Percentiles rank a stretch among this genome's conserved stretches.
These are phyloP conservation scores for Bovichtus variegatus DNA, from an alignment of 2,797 vertebrate genomes.

Conservation along the genomic window DNA sequence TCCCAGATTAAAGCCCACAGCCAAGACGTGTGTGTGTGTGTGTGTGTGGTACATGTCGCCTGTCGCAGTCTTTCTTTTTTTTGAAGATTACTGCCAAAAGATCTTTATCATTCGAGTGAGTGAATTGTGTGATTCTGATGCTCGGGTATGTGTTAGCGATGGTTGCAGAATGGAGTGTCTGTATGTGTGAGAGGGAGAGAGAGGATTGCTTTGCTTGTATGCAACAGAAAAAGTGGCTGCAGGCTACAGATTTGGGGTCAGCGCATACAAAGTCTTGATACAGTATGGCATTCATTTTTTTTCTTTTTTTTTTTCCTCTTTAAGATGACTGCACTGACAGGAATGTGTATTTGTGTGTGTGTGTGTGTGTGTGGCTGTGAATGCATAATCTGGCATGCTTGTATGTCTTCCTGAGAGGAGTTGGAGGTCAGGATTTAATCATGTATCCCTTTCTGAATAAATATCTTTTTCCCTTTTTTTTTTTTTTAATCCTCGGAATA, in stretches of 20 bases:
- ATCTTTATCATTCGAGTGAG: conserved; percentile 37
- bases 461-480: no score
- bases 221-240: conserved; percentile 55
- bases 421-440: conserved; percentile 34
- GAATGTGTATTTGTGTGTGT: conserved; percentile 11
- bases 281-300: conserved; percentile 48
- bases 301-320: conserved; percentile 16
- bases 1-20: conserved; percentile 77
- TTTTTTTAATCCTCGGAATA: conserved; percentile 23
- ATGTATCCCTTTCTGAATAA: conserved; percentile 17
- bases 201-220: conserved; percentile 40
- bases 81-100: conserved; percentile 37
- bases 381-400: conserved; percentile 7
- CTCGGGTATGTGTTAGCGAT: conserved; percentile 28
- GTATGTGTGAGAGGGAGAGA: conserved; percentile 19
- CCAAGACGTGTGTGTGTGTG: conserved; percentile 59
- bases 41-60: conserved; percentile 19
- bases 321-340: conserved; percentile 26
- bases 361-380: background rate
- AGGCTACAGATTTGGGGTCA: conserved; percentile 75
- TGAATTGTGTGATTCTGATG: conserved; percentile 48
- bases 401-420: conserved; percentile 28
- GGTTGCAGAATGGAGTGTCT: conserved; percentile 27
- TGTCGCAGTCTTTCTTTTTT: conserved; percentile 45
- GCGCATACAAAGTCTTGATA: conserved; percentile 53